Conservation (phyloP, 2,113 vertebrate genomes). For the Pica pica region DNA sequence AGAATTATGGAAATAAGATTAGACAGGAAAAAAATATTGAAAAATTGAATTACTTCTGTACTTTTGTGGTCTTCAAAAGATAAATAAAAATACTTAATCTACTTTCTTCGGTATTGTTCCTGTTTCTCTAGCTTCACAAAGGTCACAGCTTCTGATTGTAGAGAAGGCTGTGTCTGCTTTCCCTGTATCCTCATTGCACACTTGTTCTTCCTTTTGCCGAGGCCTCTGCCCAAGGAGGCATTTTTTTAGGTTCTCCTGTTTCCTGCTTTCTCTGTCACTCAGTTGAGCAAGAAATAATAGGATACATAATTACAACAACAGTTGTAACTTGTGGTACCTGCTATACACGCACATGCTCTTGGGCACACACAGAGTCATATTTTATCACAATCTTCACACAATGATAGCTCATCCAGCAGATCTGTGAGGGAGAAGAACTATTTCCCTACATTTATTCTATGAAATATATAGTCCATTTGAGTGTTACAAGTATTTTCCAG, state of each 20-base stretch:
- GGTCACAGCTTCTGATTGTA: neutral
- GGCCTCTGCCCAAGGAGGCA: neutral
- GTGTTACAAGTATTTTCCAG: neutral
- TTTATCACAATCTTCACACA: neutral
- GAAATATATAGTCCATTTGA: neutral
- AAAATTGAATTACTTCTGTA: neutral
- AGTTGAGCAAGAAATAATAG: neutral
- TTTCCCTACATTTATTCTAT: neutral
- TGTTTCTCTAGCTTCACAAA: neutral
- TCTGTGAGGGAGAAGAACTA: neutral
- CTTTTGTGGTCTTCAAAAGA: neutral
- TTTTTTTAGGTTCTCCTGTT: neutral
- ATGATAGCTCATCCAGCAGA: neutral
- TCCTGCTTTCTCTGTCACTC: neutral
- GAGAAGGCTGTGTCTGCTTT: neutral
- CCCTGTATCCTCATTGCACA: neutral
- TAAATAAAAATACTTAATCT: neutral
- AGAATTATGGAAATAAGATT: slow-evolving; percentile 11
- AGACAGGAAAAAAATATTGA: neutral
- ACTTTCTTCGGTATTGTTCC: neutral
- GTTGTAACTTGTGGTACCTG: neutral
- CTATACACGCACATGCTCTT: neutral
- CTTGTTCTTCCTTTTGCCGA: neutral
- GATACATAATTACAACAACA: neutral
- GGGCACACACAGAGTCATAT: neutral